These are phyloP conservation scores for Penaeus vannamei DNA, from an alignment of 1,140 invertebrate species.

Conservation along the genomic window DNA sequence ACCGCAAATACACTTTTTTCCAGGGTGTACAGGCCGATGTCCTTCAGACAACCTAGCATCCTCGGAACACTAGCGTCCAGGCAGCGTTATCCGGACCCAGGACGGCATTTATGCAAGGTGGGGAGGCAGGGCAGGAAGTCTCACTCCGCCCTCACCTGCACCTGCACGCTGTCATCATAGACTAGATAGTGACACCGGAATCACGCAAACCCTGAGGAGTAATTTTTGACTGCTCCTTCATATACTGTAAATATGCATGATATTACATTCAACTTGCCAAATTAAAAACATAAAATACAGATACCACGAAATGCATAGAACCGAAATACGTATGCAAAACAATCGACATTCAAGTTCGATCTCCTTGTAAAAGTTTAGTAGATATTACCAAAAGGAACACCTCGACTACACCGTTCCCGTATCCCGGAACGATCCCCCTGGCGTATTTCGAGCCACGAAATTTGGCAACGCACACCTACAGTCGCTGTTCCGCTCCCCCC, in stretches of 20 bases:
- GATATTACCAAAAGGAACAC: neutral
- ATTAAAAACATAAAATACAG: too few relatives aligned
- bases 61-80: too few relatives aligned
- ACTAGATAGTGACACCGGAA: neutral
- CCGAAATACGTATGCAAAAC: too few relatives aligned
- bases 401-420: neutral
- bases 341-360: too few relatives aligned
- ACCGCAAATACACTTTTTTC: too few relatives aligned
- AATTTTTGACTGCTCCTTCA: neutral
- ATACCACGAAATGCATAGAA: too few relatives aligned
- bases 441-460: neutral
- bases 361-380: too few relatives aligned
- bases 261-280: too few relatives aligned
- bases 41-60: too few relatives aligned
- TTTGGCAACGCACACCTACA: slow-evolving; percentile 41
- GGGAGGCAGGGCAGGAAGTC: slow-evolving; percentile 6
- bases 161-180: neutral
- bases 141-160: neutral
- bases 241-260: neutral
- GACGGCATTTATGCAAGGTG: neutral
- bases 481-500: slow-evolving; percentile 41
- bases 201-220: neutral
- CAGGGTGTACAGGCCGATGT: too few relatives aligned
- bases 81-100: too few relatives aligned
- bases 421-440: neutral